Base-by-base conservation (phyloP, 2,797 vertebrate genomes). In the Spinus olivaceus region DNA sequence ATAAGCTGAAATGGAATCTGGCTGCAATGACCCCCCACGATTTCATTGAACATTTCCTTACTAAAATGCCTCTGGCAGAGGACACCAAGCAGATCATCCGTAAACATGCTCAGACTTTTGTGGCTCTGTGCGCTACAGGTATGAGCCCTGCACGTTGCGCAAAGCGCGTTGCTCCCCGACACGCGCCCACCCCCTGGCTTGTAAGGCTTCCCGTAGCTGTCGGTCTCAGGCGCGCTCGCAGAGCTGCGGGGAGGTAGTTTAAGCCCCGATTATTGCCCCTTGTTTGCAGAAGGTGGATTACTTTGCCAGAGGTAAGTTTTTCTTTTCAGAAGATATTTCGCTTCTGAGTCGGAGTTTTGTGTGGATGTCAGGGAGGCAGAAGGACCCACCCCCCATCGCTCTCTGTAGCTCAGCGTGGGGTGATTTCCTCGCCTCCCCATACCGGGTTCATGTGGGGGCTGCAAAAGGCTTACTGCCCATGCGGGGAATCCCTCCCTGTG, bases 61-160 rank as follows among this genome's bases (percentile, higher is more conserved):
- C 98, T 98, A 99, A 99, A 97, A 98, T 99, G 98, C 98, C 98
- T 59, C 98, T 99, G 97, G 97, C 98, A 67, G 98, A 98, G 88
- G 99, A 98, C 97, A 98, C 98, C 98, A 99, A 99, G 96, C 99
- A 99, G 98, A 98, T 99, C 97, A 99, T 99, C 95, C 98, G 99
- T 97, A 99, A 99, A 95, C 99, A 99, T 41, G 99, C 99, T 33
- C 99, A 99, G 98, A 99, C 99, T 86, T 99, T 99, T 84, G 99
- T 99, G 88, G 99, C 99, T 73, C 98, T 99, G 93, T 99, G 99
- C 95, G 99, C 99, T 90, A 99, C 99, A 99, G 99, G 99, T 99
- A 98, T 92, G 98, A 95, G 96, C 95, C 96, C 93, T 96, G 96
- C 96, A 95, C 94, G 81, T 96, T 95, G 90, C 53, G 79, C 92